Base-by-base conservation (phyloP, 2,113 vertebrate species). In the Mixornis gularis region DNA sequence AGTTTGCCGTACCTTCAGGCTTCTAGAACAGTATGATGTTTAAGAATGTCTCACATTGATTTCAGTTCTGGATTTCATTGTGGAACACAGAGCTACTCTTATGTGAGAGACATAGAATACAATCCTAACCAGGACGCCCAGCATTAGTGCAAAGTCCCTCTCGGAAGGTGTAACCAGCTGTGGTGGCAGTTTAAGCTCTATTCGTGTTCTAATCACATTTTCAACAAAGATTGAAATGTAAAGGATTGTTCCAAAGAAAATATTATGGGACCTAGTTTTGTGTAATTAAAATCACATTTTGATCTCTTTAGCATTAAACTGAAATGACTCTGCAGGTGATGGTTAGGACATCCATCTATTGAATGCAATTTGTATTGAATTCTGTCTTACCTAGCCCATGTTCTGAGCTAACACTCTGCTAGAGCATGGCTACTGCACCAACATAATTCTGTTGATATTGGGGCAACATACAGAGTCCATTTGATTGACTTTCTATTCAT, bases 391-490 rank as follows among this genome's bases (percentile, higher is more conserved):
- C 0, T 24, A 81, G 81, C 36, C 44, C 5, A 0, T 58, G 55
- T 69, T 79, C 68, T 80, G 55, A 80, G 48, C 36, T 86, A 59
- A 49, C 12, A 3, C 55, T 70, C 1, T 1, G 5, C 30, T 78
- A 34, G 48, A 60, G n/a, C 43, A 16, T 40, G 32, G 30, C 79
- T 41, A 20, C 30, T 59, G 40, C 53, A 26, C 34, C 0, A 4
- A 32, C 10, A 3, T 16, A 29, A 30, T 59, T 64, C 7, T 74
- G 58, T 56, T 29, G 4, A 3, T 71, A 8, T 13, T 32, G 7
- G 4, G 46, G 24, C 12, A 73, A 58, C 5, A 5, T 48, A 19
- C 0, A 1, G 25, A 58, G 27, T 17, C 21, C 17, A 7, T 49
- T 85, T 62, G 32, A 46, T 38, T 89, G 41, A 46, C 58, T 44